Evolutionary conservation across 2,888 invertebrate species (phyloP).

Genomic region (Dynastes grantii): DNA sequence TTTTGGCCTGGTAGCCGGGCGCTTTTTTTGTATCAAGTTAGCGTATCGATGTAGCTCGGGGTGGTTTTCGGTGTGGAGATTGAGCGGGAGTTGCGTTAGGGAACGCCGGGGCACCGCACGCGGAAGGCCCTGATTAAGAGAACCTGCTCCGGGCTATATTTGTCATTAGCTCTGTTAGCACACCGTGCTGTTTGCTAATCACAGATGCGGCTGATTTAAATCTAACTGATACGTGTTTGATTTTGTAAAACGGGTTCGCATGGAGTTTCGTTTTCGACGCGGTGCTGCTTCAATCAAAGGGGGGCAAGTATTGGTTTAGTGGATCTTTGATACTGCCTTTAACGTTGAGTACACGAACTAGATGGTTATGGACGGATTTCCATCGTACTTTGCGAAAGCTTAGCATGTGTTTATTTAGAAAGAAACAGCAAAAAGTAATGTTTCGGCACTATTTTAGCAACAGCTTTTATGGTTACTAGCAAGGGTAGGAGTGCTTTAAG

Average conservation of each 20-base stretch:
- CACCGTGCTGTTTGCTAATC: slow-evolving; percentile 70
- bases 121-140: slow-evolving; percentile 67
- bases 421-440: no score
- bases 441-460: no score
- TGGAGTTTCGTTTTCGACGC: slow-evolving; percentile 21
- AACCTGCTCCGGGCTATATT: slow-evolving; percentile 67
- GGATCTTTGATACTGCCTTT: slow-evolving; percentile 31
- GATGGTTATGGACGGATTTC: background rate
- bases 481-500: no score
- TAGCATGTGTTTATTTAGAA: no score
- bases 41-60: slow-evolving; percentile 65
- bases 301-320: background rate
- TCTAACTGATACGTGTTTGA: slow-evolving; percentile 60
- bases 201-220: slow-evolving; percentile 68
- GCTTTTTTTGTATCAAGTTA: slow-evolving; percentile 63
- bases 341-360: background rate
- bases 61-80: slow-evolving; percentile 54
- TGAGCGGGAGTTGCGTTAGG: slow-evolving; percentile 58
- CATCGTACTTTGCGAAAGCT: background rate
- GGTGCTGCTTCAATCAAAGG: slow-evolving; percentile 20
- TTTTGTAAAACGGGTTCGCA: slow-evolving; percentile 52
- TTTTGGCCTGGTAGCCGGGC: slow-evolving; percentile 46
- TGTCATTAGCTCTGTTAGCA: slow-evolving; percentile 70
- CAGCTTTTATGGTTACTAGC: no score
- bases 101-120: slow-evolving; percentile 59